A percentile compares a stretch with the other conserved stretches of the same genome.
Evolutionary conservation across 2,113 vertebrate genomes (phyloP).

Genomic region (Campylomormyrus numenius): DNA sequence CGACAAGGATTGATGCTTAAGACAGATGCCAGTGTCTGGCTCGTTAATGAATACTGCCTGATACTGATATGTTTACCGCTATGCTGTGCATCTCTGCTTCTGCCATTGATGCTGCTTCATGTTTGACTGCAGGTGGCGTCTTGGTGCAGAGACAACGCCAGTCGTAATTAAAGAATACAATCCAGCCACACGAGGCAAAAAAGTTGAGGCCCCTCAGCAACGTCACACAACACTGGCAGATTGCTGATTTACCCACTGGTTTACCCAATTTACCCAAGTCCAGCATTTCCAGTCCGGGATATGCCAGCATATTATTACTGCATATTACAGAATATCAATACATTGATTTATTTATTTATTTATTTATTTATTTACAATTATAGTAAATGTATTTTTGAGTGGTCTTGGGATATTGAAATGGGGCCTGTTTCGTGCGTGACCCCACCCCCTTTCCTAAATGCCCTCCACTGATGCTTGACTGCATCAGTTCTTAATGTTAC

Average conservation of each 20-base stretch:
- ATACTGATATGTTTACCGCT: neutral
- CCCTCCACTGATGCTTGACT: neutral
- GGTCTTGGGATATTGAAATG: neutral
- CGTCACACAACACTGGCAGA: neutral
- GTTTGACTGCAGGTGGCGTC: slow-evolving; percentile 6
- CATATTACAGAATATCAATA: neutral
- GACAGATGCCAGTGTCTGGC: neutral
- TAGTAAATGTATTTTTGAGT: neutral
- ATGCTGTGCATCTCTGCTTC: neutral
- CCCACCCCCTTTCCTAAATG: neutral
- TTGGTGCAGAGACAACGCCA: neutral
- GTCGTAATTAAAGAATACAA: slow-evolving; percentile 15
- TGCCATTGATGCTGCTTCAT: neutral
- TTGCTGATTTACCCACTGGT: neutral
- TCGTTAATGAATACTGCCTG: neutral
- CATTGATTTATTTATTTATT: neutral
- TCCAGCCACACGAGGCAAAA: neutral
- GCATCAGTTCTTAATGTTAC: neutral
- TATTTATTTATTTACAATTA: neutral
- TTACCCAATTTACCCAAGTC: too few species aligned
- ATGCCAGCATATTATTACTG: neutral
- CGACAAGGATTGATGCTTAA: neutral
- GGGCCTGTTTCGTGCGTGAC: neutral
- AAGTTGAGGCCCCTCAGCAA: neutral
- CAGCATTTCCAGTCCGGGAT: neutral